Conservation (phyloP, 2,113 vertebrate species). For the Coreoperca whiteheadi region DNA sequence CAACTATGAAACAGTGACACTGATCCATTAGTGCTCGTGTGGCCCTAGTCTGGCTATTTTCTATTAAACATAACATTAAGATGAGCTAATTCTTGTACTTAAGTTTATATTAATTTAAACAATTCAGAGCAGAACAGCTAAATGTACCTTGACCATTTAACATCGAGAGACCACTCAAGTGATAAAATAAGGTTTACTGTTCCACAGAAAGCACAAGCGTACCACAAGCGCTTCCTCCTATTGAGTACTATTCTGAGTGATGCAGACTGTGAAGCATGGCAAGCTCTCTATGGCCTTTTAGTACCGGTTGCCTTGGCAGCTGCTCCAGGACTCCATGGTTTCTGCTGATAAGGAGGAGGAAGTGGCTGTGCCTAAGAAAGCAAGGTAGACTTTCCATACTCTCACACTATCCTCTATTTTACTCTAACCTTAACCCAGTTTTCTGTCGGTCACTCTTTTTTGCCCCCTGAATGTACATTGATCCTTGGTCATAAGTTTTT, state of each 20-base stretch:
- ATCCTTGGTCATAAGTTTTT: not conserved
- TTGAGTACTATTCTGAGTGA: slow-evolving; percentile 71
- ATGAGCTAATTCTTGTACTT: slow-evolving; percentile 32
- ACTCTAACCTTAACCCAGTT: slow-evolving; percentile 34
- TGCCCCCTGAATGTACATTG: slow-evolving; percentile 11
- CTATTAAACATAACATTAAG: slow-evolving; percentile 49
- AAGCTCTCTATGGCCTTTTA: slow-evolving; percentile 56
- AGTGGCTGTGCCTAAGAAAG: slow-evolving; percentile 60
- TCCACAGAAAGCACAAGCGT: slow-evolving; percentile 49
- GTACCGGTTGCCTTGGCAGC: slow-evolving; percentile 74
- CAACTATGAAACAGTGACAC: slow-evolving; percentile 41
- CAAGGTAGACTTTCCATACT: slow-evolving; percentile 40
- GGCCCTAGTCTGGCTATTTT: slow-evolving; percentile 21
- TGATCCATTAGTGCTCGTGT: slow-evolving; percentile 42
- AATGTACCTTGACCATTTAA: slow-evolving; percentile 32
- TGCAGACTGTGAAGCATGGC: slow-evolving; percentile 44
- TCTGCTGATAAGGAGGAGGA: slow-evolving; percentile 78
- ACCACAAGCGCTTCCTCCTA: slow-evolving; percentile 74
- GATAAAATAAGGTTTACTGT: slow-evolving; percentile 46
- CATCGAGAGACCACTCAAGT: slow-evolving; percentile 20
- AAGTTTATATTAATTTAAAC: slow-evolving; percentile 49
- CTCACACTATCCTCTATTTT: slow-evolving; percentile 6
- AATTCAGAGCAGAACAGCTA: slow-evolving; percentile 14
- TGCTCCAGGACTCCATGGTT: slow-evolving; percentile 59
- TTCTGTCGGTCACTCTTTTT: not conserved